phyloP scores from a whole-genome alignment of 2,797 vertebrate genomes.

The Poecilia gillii region DNA sequence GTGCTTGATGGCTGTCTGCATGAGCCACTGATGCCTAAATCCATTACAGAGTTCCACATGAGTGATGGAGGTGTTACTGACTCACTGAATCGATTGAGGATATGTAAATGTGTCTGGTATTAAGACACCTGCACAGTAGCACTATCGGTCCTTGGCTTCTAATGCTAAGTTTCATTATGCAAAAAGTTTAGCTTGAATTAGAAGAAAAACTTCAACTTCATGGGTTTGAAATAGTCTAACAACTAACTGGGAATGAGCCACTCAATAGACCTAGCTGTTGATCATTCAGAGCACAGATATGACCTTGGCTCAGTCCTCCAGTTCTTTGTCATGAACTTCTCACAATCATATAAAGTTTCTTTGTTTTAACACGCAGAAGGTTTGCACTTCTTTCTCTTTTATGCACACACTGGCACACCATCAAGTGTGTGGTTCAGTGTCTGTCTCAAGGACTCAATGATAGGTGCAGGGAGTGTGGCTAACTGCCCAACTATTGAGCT shows the following conservation, averaged over 20 bases:
- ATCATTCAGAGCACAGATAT: neutral
- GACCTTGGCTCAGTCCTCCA: neutral
- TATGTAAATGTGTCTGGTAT: constrained; percentile 44
- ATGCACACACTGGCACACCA: neutral
- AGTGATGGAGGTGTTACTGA: constrained; percentile 43
- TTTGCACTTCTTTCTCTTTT: neutral
- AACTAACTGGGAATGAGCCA: neutral
- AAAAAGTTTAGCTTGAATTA: neutral
- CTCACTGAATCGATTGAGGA: constrained; percentile 45
- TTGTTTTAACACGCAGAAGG: neutral
- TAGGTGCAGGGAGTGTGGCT: neutral
- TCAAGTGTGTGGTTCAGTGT: neutral
- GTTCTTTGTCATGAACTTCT: neutral
- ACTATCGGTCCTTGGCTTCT: constrained; percentile 28
- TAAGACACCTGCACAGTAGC: constrained; percentile 24
- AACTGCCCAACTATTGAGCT: neutral
- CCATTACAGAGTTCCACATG: constrained; percentile 49
- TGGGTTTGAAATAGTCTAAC: neutral
- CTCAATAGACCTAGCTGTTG: neutral
- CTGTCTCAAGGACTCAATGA: neutral
- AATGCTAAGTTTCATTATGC: neutral
- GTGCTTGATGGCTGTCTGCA: constrained; percentile 37
- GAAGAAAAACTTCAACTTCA: neutral
- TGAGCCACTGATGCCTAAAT: constrained; percentile 41
- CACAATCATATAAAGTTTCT: neutral